Conservation (phyloP, 2,113 vertebrate genomes). For the Martes martes region DNA sequence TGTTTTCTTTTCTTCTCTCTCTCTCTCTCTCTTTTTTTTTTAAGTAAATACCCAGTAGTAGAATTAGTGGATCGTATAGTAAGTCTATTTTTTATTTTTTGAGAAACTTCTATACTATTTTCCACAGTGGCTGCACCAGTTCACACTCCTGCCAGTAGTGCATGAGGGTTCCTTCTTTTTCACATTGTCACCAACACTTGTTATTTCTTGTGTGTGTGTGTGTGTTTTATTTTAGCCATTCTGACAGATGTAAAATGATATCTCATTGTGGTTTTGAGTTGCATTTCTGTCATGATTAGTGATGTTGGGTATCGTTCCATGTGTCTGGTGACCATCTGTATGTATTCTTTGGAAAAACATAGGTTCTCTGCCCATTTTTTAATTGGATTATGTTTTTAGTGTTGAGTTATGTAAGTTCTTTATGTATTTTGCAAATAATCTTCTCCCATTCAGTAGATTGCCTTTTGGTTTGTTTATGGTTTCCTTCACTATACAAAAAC, state of each 20-base stretch:
- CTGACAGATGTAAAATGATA: neutral
- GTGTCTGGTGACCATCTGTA: neutral
- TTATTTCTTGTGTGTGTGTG: neutral
- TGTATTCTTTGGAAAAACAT: neutral
- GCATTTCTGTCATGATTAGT: neutral
- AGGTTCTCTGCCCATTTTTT: neutral
- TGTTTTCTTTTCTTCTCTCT: neutral
- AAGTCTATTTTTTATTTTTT: neutral
- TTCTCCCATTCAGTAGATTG: neutral
- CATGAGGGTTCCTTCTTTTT: neutral
- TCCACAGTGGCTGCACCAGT: neutral
- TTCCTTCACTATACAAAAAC: neutral
- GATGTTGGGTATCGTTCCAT: neutral
- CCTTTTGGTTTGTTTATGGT: neutral
- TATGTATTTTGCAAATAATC: neutral
- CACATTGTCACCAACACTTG: neutral
- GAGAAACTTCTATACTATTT: neutral
- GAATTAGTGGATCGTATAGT: neutral
- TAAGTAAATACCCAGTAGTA: neutral
- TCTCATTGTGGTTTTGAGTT: neutral
- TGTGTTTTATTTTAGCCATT: neutral
- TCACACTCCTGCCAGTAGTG: neutral
- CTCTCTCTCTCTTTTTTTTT: neutral
- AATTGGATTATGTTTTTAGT: neutral
- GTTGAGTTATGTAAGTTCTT: neutral